Conservation (phyloP, 2,888 invertebrate genomes). For the Andrena chrysosceles region DNA sequence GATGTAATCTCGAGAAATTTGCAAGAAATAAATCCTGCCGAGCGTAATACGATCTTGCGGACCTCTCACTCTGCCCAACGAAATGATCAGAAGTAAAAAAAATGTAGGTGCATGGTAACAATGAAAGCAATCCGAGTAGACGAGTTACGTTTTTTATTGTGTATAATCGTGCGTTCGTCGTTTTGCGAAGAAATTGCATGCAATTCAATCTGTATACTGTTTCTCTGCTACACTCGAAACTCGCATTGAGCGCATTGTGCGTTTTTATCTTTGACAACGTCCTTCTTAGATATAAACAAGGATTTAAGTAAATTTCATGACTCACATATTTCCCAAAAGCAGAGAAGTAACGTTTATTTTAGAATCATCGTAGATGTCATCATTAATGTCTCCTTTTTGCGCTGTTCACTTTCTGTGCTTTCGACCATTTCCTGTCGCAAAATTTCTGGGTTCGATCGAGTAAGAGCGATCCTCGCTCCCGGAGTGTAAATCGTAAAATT, state of each 20-base stretch:
- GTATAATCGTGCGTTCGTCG: neutral
- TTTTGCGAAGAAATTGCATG: neutral
- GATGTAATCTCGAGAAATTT: too few species aligned
- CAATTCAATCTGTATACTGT: neutral
- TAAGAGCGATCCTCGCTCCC: slow-evolving; percentile 35
- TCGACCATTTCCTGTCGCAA: neutral
- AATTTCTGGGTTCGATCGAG: slow-evolving; percentile 30
- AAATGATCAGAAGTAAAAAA: too few species aligned
- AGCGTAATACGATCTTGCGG: too few species aligned
- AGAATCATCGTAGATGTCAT: neutral
- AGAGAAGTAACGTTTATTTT: slow-evolving; percentile 2
- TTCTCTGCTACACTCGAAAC: neutral
- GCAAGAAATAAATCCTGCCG: too few species aligned
- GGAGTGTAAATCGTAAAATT: slow-evolving; percentile 65
- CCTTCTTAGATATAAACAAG: neutral
- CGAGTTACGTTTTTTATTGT: neutral
- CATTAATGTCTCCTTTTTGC: neutral
- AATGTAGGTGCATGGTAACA: neutral
- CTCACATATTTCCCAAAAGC: neutral
- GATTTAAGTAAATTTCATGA: slow-evolving; percentile 16
- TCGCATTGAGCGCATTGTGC: neutral
- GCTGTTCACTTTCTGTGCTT: neutral
- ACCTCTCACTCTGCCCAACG: too few species aligned
- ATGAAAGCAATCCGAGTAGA: neutral
- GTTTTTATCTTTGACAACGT: neutral